Evolutionary conservation across 2,888 invertebrate genomes (phyloP).

Genomic region (Strigamia maritima): DNA sequence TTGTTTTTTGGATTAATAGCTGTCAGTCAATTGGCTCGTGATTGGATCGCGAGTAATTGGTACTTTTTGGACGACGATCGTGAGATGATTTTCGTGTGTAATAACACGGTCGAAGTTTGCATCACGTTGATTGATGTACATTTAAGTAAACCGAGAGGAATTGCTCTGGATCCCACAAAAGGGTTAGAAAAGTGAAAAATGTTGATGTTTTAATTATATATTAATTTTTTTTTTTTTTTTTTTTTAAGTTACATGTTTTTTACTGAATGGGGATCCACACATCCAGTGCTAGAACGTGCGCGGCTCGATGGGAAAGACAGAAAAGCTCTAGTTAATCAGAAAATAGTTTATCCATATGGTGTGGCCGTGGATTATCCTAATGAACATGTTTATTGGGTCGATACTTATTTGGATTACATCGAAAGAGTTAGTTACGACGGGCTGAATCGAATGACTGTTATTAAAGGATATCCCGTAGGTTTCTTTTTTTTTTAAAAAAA

Average conservation of each 20-base stretch:
- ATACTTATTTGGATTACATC: constrained; percentile 73
- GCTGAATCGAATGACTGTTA: constrained; percentile 61
- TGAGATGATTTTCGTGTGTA: constrained; percentile 70
- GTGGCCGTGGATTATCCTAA: constrained; percentile 69
- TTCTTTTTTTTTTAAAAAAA: background rate
- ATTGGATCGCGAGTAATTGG: constrained; percentile 85
- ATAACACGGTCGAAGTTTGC: constrained; percentile 62
- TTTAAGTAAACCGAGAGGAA: constrained; percentile 66
- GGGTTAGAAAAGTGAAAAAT: constrained; percentile 56
- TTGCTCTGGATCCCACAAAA: constrained; percentile 74
- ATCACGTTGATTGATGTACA: constrained; percentile 66
- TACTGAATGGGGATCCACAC: constrained; percentile 67
- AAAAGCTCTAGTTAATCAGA: constrained; percentile 61
- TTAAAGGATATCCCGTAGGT: constrained; percentile 58
- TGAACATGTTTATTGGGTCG: constrained; percentile 73
- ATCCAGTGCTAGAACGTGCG: constrained; percentile 64
- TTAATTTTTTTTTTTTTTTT: background rate
- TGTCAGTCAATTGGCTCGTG: constrained; percentile 70
- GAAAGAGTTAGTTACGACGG: constrained; percentile 77
- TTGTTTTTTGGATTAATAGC: constrained; percentile 53
- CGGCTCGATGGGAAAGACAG: constrained; percentile 64
- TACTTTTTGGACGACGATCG: constrained; percentile 71
- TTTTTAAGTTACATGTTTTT: constrained; percentile 66
- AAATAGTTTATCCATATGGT: constrained; percentile 74
- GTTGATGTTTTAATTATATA: background rate